These are phyloP conservation scores for Chlorocebus sabaeus DNA, from an alignment of 2,113 vertebrate genomes.

Conservation along the genomic window DNA sequence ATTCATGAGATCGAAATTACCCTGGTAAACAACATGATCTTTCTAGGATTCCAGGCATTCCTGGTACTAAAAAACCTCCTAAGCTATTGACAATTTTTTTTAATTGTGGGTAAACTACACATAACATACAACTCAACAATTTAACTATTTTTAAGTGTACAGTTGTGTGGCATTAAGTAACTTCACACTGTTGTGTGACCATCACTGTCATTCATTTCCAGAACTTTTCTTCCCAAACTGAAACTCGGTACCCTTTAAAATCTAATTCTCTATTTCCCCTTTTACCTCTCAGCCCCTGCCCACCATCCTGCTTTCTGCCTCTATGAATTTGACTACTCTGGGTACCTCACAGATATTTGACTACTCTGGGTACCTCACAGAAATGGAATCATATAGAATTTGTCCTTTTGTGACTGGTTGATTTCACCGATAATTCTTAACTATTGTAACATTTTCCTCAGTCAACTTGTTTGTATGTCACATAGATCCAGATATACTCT, in stretches of 20 bases:
- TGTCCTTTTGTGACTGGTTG: not conserved
- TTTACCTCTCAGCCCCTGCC: not conserved
- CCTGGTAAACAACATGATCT: not conserved
- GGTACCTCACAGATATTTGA: not conserved
- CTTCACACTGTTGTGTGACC: not conserved
- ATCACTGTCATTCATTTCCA: not conserved
- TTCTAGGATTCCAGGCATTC: not conserved
- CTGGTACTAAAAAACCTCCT: not conserved
- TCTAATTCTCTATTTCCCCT: not conserved
- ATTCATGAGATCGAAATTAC: not conserved
- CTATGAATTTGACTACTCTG: not conserved
- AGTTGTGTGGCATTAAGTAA: not conserved
- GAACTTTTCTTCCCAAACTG: not conserved
- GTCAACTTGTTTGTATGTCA: not conserved
- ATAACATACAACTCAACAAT: not conserved
- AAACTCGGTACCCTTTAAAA: not conserved
- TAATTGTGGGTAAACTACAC: not conserved
- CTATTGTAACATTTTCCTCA: not conserved
- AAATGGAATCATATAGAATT: not conserved
- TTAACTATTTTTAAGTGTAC: not conserved
- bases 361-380: rapidly evolving
- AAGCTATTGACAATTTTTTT: not conserved
- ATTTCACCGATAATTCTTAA: not conserved
- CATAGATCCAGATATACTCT: not conserved
- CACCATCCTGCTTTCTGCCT: not conserved